Percentiles rank a stretch among this genome's conserved stretches.
These are phyloP conservation scores for Rousettus leschenaultii DNA, from an alignment of 2,113 vertebrate species.

Conservation along the genomic window DNA sequence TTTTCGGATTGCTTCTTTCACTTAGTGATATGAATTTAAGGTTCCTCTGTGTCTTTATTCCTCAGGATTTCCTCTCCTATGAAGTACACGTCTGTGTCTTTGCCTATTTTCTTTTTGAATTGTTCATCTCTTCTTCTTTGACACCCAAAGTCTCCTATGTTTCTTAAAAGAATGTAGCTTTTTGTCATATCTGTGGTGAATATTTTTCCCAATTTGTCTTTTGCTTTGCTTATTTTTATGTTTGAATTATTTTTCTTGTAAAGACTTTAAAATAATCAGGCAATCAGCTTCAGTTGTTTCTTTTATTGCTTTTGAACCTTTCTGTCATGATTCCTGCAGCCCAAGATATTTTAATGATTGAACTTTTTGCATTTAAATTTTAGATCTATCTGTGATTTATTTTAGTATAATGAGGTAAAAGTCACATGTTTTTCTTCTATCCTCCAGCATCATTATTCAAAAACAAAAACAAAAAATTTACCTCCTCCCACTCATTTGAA, in stretches of 20 bases:
- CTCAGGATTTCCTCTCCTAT: not conserved
- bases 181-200: not conserved
- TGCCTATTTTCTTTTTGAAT: not conserved
- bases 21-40: not conserved
- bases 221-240: not conserved
- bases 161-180: not conserved
- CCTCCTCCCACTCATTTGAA: not conserved
- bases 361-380: constrained; percentile 17
- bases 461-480: not conserved
- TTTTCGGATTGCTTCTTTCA: not conserved
- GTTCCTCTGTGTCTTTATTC: not conserved
- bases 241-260: not conserved
- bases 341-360: not conserved
- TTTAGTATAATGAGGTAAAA: not conserved
- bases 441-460: not conserved
- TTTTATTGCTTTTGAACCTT: not conserved
- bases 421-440: not conserved
- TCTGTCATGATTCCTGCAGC: not conserved
- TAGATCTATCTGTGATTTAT: not conserved
- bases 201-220: not conserved
- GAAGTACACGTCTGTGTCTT: not conserved
- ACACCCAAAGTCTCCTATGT: not conserved
- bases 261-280: not conserved
- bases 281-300: not conserved
- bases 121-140: not conserved